Percentiles rank a stretch among this genome's conserved stretches.
Evolutionary conservation across 2,797 vertebrate species (phyloP).

Genomic region (Bovichtus variegatus): DNA sequence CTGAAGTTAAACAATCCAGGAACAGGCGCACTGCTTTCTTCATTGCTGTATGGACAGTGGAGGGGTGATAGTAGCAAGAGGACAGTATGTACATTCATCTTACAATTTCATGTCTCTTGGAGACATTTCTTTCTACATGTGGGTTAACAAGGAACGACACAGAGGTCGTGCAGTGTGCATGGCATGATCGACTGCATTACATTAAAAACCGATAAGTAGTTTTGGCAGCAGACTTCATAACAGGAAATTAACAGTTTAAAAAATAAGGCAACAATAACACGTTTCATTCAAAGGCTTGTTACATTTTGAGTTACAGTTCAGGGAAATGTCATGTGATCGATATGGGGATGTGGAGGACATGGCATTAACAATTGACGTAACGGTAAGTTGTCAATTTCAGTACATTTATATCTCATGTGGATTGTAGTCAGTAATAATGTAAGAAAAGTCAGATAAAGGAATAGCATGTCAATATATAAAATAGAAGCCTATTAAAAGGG

Average conservation of each 20-base stretch:
- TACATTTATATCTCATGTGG: constrained; percentile 10
- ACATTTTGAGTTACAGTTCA: constrained; percentile 53
- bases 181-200: constrained; percentile 45
- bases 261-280: constrained; percentile 81
- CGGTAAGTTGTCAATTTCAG: constrained; percentile 21
- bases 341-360: neutral
- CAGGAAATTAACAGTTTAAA: constrained; percentile 56
- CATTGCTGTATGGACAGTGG: constrained; percentile 51
- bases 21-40: constrained; percentile 57
- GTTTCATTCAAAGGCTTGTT: constrained; percentile 66
- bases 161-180: constrained; percentile 61
- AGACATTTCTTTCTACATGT: constrained; percentile 70
- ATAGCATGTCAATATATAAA: constrained; percentile 10
- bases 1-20: constrained; percentile 67
- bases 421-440: constrained; percentile 26
- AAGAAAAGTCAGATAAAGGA: constrained; percentile 29
- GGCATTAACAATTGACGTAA: constrained; percentile 28
- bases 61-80: constrained; percentile 56
- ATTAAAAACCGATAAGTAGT: constrained; percentile 43
- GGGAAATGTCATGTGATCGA: constrained; percentile 24
- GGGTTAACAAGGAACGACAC: constrained; percentile 49
- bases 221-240: constrained; percentile 73
- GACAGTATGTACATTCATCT: constrained; percentile 82
- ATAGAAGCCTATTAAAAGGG: constrained; percentile 10
- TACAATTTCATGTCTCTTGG: constrained; percentile 60